Evolutionary conservation across 2,888 invertebrate species (phyloP).

Genomic region (Phrixothrix hirtus): DNA sequence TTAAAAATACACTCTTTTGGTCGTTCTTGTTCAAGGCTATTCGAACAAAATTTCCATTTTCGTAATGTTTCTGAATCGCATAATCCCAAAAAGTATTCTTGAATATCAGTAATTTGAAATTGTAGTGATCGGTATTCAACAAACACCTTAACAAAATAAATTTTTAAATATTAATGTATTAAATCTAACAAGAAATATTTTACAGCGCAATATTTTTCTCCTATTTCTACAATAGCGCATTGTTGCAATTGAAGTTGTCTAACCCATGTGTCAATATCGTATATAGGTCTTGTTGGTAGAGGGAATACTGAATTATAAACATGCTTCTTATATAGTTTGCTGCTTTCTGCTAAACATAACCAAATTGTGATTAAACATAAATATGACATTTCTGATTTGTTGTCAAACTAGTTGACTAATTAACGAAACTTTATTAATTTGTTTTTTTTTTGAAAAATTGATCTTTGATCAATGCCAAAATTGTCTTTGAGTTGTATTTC

Average conservation of each 20-base stretch:
- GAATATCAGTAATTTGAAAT: slow-evolving; percentile 21
- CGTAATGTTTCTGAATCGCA: slow-evolving; percentile 52
- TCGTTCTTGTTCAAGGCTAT: slow-evolving; percentile 43
- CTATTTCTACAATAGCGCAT: slow-evolving; percentile 57
- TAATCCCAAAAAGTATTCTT: slow-evolving; percentile 55
- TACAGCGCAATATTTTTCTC: slow-evolving; percentile 56
- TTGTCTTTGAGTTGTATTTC: slow-evolving; percentile 37
- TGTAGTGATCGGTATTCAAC: slow-evolving; percentile 43
- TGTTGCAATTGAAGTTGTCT: slow-evolving; percentile 54
- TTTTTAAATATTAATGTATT: too few relatives aligned
- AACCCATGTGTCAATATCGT: slow-evolving; percentile 53
- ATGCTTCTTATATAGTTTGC: slow-evolving; percentile 35
- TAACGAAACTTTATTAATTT: too few relatives aligned
- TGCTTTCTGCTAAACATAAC: slow-evolving; percentile 35
- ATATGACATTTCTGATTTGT: slow-evolving; percentile 20
- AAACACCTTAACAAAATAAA: slow-evolving; percentile 49
- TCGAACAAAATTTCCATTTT: slow-evolving; percentile 54
- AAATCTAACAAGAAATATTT: too few relatives aligned
- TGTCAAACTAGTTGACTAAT: too few relatives aligned
- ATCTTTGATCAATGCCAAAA: slow-evolving; percentile 18
- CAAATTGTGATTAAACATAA: slow-evolving; percentile 37
- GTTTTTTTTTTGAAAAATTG: background rate
- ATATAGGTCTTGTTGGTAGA: slow-evolving; percentile 41
- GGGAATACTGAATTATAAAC: slow-evolving; percentile 40
- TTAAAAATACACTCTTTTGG: slow-evolving; percentile 49